These are phyloP conservation scores for Cryptophagus acutangulus DNA, from an alignment of 2,888 invertebrate species.

Conservation along the genomic window DNA sequence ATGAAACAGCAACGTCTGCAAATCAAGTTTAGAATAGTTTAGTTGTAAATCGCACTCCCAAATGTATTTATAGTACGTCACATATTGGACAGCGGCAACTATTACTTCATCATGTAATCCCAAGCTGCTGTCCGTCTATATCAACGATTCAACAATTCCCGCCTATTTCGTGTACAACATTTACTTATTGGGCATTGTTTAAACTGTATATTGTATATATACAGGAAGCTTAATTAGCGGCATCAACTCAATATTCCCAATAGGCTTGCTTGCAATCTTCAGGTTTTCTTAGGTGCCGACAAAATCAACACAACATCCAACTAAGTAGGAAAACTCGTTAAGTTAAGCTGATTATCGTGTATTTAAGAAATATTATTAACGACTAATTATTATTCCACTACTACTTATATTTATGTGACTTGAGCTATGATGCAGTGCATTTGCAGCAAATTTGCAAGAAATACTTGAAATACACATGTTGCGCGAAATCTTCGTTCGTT, in stretches of 20 bases:
- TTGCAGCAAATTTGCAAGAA: no score
- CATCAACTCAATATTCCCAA: slow-evolving; percentile 2
- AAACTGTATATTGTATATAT: slow-evolving; percentile 6
- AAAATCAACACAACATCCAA: neutral
- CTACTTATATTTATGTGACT: no score
- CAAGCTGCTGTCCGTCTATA: slow-evolving; percentile 4
- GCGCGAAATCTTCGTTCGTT: no score
- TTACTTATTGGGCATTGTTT: slow-evolving; percentile 21
- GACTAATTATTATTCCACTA: no score
- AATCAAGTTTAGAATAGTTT: slow-evolving; percentile 1
- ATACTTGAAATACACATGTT: no score
- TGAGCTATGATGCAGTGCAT: no score
- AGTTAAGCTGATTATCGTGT: no score
- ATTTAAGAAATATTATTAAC: no score
- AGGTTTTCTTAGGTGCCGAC: neutral
- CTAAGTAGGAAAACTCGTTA: neutral
- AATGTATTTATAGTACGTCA: slow-evolving; percentile 6
- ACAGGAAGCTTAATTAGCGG: slow-evolving; percentile 7
- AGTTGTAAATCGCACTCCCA: slow-evolving; percentile 10
- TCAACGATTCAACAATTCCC: slow-evolving; percentile 14
- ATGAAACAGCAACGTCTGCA: slow-evolving; percentile 5
- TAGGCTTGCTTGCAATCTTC: neutral
- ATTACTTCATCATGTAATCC: slow-evolving; percentile 9
- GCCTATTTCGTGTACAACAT: slow-evolving; percentile 21
- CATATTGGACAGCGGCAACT: slow-evolving; percentile 4